Evolutionary conservation across 2,113 vertebrate species (phyloP).

Genomic region (Bos taurus): ARS-UCD2.0 NC_037332.1:53825501-53826000

Average conservation of each 20-base stretch:
- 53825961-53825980: not conserved
- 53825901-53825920: not conserved
- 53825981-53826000: not conserved
- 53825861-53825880: not conserved
- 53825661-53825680: not conserved
- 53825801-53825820: not conserved
- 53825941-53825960: not conserved
- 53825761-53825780: not conserved
- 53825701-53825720: not conserved
- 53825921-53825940: not conserved
- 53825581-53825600: not conserved
- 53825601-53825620: not conserved
- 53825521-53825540: not conserved
- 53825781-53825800: not conserved
- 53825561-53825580: not conserved
- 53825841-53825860: not conserved
- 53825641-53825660: not conserved
- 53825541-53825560: not conserved
- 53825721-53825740: not conserved
- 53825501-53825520: not conserved
- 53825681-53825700: not conserved
- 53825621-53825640: not conserved
- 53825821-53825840: not conserved
- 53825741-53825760: not conserved
- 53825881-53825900: not conserved